Conservation (phyloP, 2,113 vertebrate species). For the Benitochromis conjunctus region DNA sequence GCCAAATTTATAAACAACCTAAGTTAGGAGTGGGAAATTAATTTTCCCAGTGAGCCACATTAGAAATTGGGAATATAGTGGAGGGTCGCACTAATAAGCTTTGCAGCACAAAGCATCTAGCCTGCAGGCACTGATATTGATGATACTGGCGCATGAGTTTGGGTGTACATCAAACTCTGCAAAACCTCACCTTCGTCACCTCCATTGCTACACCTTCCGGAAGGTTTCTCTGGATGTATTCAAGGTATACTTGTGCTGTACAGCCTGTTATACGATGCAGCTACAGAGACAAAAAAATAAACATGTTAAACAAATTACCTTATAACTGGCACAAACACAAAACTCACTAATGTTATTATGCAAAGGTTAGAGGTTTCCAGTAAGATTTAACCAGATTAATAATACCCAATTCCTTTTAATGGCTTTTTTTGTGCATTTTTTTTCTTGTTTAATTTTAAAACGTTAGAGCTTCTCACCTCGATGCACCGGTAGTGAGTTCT, state of each 20-base stretch:
- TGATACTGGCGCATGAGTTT: neutral
- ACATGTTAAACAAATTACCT: neutral
- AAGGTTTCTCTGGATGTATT: constrained; percentile 95
- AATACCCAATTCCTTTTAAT: neutral
- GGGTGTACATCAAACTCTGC: neutral
- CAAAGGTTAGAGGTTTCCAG: neutral
- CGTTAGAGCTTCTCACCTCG: constrained; percentile 75
- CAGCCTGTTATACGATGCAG: constrained; percentile 84
- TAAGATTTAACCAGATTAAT: neutral
- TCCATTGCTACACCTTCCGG: constrained; percentile 96
- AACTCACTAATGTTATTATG: neutral
- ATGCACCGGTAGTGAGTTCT: constrained; percentile 86
- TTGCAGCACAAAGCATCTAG: neutral
- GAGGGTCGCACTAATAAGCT: neutral
- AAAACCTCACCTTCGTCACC: constrained; percentile 82
- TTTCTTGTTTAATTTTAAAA: neutral
- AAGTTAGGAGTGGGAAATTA: neutral
- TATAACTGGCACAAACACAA: neutral
- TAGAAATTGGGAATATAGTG: neutral
- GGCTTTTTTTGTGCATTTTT: neutral
- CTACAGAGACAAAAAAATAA: constrained; percentile 57
- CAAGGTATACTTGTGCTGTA: constrained; percentile 87
- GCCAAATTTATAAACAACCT: neutral
- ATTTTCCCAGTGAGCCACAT: neutral
- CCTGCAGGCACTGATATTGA: neutral